Evolutionary conservation across 2,888 invertebrate species (phyloP), one percentile per base, ranked within the genome.

Genomic region (Craniophora ligustri): DNA sequence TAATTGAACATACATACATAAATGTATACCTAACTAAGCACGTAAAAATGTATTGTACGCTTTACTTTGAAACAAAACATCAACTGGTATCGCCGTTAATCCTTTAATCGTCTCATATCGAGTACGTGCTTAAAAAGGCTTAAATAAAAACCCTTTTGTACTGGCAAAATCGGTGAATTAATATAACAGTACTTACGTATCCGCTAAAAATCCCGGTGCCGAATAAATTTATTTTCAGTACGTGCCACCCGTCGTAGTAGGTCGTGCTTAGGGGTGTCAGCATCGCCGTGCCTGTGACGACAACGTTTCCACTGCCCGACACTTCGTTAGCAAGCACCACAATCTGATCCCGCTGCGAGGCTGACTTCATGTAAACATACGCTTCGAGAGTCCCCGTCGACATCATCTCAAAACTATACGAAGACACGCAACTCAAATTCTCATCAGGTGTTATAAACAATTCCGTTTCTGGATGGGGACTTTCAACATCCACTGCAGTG

Each of bases 181-280:
- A 10, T 26, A 41, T 19, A 21, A 15, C 39, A 34, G 38, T 47
- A 83, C 84, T 83, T 73, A 84, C 85, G 57, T 79, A 84, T 55
- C 79, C 82, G 39, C 63, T 50, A 48, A 65, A 83, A 21, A 51
- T 60, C 13, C 61, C 60, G 6, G 60, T 59, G 13, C 75, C 73
- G 10, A 16, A 35, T 32, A 81, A 49, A 34, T 38, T 40, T 10
- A 77, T 45, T 38, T 48, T 67, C 11, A 82, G 31, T 23, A 65
- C 36, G 11, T 73, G 70, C 81, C 83, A 78, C 32, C 78, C 82
- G 42, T 56, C 46, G 36, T 41, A 44, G 35, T 58, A 72, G 53
- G 46, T 57, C 7, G 23, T 7, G 34, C 11, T 62, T 11, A 74
- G 60, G 21, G 53, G 44, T 3, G 78, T 64, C 5, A 63, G 40